Evolutionary conservation across 2,113 vertebrate species (phyloP).

Genomic region (Cisticola juncidis): DNA sequence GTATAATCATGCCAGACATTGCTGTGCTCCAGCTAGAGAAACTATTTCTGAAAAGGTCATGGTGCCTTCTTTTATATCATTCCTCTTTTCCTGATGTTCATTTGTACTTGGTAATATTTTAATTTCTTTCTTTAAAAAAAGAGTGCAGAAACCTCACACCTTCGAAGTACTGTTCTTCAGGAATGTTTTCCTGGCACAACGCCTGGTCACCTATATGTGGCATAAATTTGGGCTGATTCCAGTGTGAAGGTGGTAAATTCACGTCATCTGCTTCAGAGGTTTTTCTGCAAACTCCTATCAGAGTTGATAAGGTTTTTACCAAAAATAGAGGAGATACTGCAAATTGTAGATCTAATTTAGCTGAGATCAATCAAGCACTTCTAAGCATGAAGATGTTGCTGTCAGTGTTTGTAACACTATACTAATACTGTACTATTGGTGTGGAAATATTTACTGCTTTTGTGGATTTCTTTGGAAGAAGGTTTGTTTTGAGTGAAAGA

Average conservation of each 20-base stretch:
- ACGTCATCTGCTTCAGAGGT: background rate
- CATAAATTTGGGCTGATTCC: background rate
- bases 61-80: background rate
- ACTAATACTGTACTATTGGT: background rate
- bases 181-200: background rate
- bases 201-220: background rate
- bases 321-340: background rate
- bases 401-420: background rate
- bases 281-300: background rate
- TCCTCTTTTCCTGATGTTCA: background rate
- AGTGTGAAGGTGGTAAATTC: background rate
- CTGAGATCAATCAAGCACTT: background rate
- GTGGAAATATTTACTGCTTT: background rate
- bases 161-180: background rate
- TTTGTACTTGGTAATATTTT: background rate
- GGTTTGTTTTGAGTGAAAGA: background rate
- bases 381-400: background rate
- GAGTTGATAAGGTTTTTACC: background rate
- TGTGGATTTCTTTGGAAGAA: background rate
- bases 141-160: fast-evolving
- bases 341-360: background rate
- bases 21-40: background rate
- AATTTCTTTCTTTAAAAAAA: background rate
- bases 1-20: background rate
- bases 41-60: background rate